Base-by-base conservation (phyloP, 2,113 vertebrate genomes). In the Myrmecobius fasciatus region DNA sequence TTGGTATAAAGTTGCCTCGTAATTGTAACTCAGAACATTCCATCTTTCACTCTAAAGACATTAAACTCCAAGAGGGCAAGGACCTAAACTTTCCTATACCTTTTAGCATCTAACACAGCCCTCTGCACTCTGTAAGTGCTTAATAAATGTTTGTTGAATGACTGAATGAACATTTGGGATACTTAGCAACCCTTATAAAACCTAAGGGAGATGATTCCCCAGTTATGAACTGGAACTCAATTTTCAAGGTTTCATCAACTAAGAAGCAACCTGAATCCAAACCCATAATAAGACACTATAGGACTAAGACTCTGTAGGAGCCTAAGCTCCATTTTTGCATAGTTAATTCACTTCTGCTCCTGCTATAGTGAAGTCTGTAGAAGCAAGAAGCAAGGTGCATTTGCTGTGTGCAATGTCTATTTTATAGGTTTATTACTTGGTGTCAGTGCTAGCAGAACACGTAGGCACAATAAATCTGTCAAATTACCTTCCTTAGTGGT, bases 381-480 rank as follows among this genome's bases (percentile, higher is more conserved):
- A 96, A 96, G 43, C 43, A 90, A 93, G 91, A 94, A 24, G 52
- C 53, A 46, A 54, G 43, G 51, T 88, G 26, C 43, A 91, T 25
- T 7, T 93, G 51, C 75, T 46, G 89, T 92, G 31, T 83, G 46
- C 53, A 95, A 89, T 53, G 56, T 93, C 91, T 96, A 54, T 89
- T 96, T 95, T 25, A 89, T 93, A 47, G 28, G 48, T 53, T 89
- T 96, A 94, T 90, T 91, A 93, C 90, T 93, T 91, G 83, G 47
- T 88, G 94, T 94, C 95, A 95, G 52, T 43, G n/a, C 28, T 92
- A 89, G 46, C 36, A 92, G 91, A 94, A 96, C 47, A 53, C 7
- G 93, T 95, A 95, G 92, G 92, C 53, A 95, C 52, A 93, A 93
- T 75, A 90, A 89, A 95, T 75, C 95, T 95, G 94, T 96, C 90